Percentiles rank a stretch among this genome's conserved stretches.
phyloP scores from a whole-genome alignment of 1,140 invertebrate genomes.

The Anastatus disparis region DNA sequence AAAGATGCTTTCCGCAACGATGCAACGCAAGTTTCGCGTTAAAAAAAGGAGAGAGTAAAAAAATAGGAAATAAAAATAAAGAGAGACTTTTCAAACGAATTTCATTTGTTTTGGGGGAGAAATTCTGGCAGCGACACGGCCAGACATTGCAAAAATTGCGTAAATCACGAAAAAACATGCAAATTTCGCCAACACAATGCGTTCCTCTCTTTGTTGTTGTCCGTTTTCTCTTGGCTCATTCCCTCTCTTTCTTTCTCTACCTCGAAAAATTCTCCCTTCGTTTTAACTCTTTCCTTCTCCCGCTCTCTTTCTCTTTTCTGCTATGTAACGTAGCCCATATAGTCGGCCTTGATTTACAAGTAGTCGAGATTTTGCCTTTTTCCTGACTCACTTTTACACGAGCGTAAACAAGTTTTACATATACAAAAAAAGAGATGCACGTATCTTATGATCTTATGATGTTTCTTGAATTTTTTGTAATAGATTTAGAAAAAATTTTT shows the following conservation, averaged over 20 bases:
- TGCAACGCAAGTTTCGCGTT: no score
- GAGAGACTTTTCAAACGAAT: slow-evolving; percentile 10
- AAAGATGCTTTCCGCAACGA: no score
- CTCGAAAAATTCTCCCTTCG: no score
- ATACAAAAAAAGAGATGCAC: background rate
- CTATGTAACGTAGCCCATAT: background rate
- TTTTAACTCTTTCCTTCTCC: background rate
- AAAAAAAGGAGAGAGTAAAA: no score
- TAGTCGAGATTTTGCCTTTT: background rate
- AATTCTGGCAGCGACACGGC: slow-evolving; percentile 24
- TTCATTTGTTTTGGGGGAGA: slow-evolving; percentile 18
- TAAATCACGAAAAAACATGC: slow-evolving; percentile 32
- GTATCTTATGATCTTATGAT: no score
- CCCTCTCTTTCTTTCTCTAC: no score
- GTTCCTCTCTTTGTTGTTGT: background rate
- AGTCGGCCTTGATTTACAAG: slow-evolving; percentile 24
- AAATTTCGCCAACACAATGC: slow-evolving; percentile 18
- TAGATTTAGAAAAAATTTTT: no score
- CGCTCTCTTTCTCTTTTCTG: background rate
- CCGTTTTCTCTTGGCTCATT: background rate
- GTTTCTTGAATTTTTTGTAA: no score
- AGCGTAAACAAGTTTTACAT: background rate
- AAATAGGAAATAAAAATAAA: slow-evolving; percentile 7
- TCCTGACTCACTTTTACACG: no score
- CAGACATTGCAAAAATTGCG: slow-evolving; percentile 24